phyloP scores from a whole-genome alignment of 23 tunicate genomes.

The Styela plicata region DNA sequence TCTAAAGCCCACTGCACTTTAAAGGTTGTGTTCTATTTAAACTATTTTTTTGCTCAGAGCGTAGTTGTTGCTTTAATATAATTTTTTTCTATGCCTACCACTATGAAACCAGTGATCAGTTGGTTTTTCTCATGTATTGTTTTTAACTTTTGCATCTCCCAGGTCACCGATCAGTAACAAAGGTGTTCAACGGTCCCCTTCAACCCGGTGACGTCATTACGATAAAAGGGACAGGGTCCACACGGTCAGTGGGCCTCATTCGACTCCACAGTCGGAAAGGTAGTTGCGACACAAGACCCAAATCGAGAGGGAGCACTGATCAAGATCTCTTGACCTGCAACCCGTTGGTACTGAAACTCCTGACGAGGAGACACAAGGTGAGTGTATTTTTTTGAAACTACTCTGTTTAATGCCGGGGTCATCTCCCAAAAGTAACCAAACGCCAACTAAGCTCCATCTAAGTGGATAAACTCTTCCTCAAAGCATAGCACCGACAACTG shows the following conservation, averaged over 20 bases:
- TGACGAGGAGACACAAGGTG: neutral
- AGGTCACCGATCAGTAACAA: neutral
- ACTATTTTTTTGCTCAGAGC: too few relatives aligned
- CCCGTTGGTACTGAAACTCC: conserved; percentile 10
- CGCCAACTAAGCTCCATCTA: too few relatives aligned
- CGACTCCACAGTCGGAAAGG: conserved; percentile 5
- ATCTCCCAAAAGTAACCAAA: too few relatives aligned
- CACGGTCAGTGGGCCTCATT: neutral
- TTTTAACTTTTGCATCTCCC: neutral
- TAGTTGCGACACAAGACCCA: neutral
- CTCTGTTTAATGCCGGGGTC: neutral
- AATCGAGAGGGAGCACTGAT: neutral
- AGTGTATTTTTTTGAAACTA: neutral
- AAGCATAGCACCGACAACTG: too few relatives aligned
- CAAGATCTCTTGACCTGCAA: neutral
- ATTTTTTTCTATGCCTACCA: too few relatives aligned
- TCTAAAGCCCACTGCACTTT: neutral
- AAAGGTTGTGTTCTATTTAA: neutral
- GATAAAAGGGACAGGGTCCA: neutral
- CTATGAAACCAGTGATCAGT: neutral
- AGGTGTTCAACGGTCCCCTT: neutral
- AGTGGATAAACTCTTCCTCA: too few relatives aligned
- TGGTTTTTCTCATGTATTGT: neutral
- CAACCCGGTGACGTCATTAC: neutral
- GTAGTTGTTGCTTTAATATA: too few relatives aligned